Evolutionary conservation across 1,140 invertebrate genomes (phyloP).

Genomic region (Heliconius melpomene): DNA sequence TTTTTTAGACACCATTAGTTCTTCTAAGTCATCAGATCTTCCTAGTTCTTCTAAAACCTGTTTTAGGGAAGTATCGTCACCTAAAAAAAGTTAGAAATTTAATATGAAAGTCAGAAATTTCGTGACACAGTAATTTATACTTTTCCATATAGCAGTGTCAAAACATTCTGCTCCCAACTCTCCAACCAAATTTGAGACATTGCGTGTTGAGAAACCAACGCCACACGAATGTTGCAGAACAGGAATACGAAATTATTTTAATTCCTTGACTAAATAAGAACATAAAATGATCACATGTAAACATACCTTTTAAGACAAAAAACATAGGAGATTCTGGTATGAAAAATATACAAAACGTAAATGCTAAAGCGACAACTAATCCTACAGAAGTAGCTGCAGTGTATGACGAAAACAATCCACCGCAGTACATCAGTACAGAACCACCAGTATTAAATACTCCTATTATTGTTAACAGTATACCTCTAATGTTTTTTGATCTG

Average conservation of each 20-base stretch:
- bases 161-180: too few species aligned
- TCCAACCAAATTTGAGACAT: too few species aligned
- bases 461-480: conserved; percentile 49
- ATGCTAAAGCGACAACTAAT: conserved; percentile 37
- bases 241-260: too few species aligned
- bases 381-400: conserved; percentile 39
- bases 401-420: conserved; percentile 21
- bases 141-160: too few species aligned
- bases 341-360: conserved; percentile 37
- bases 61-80: conserved; percentile 20
- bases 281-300: too few species aligned
- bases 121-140: neutral
- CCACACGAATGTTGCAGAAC: too few species aligned
- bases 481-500: conserved; percentile 47
- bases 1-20: conserved; percentile 32
- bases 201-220: too few species aligned
- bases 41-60: conserved; percentile 32
- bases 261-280: too few species aligned
- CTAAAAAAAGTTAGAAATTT: conserved; percentile 30
- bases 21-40: conserved; percentile 42
- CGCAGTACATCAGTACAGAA: conserved; percentile 43
- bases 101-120: neutral
- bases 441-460: conserved; percentile 52
- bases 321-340: conserved; percentile 58
- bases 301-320: neutral